Conservation (phyloP, 2,888 invertebrate species). For the Eugnorisma glareosa region DNA sequence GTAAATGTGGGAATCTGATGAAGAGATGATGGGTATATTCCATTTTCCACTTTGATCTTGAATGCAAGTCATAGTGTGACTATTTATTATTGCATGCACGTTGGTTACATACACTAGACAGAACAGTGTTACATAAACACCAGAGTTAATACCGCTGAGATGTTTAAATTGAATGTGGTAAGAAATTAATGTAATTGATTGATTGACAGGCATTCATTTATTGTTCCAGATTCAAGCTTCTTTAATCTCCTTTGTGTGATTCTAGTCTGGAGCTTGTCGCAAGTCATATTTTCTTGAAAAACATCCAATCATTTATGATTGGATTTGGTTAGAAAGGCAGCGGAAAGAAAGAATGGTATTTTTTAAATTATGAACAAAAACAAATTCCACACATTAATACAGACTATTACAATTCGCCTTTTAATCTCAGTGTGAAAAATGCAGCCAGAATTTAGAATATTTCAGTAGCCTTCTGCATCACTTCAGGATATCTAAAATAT, state of each 20-base stretch:
- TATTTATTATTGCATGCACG: slow-evolving; percentile 47
- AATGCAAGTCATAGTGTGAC: slow-evolving; percentile 32
- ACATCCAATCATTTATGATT: too few relatives aligned
- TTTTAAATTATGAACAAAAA: too few relatives aligned
- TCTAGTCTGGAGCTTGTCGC: not conserved
- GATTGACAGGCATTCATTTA: not conserved
- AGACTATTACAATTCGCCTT: too few relatives aligned
- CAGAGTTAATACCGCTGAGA: slow-evolving; percentile 6
- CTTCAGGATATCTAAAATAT: not conserved
- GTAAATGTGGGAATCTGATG: not conserved
- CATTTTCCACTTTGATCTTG: slow-evolving; percentile 23
- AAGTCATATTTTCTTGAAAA: not conserved
- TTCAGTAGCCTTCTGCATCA: not conserved
- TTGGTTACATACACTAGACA: slow-evolving; percentile 13
- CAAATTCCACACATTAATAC: not conserved
- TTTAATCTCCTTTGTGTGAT: not conserved
- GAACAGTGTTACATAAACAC: slow-evolving; percentile 25
- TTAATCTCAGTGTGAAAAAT: not conserved
- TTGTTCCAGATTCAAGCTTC: slow-evolving; percentile 1
- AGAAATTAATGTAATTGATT: slow-evolving; percentile 24
- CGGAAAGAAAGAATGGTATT: not conserved
- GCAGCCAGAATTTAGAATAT: not conserved
- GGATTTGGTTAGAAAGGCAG: not conserved
- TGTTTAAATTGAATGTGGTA: slow-evolving; percentile 18
- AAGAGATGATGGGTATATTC: not conserved